Base-by-base conservation (phyloP, 2,113 vertebrate species). In the Vidua macroura region DNA sequence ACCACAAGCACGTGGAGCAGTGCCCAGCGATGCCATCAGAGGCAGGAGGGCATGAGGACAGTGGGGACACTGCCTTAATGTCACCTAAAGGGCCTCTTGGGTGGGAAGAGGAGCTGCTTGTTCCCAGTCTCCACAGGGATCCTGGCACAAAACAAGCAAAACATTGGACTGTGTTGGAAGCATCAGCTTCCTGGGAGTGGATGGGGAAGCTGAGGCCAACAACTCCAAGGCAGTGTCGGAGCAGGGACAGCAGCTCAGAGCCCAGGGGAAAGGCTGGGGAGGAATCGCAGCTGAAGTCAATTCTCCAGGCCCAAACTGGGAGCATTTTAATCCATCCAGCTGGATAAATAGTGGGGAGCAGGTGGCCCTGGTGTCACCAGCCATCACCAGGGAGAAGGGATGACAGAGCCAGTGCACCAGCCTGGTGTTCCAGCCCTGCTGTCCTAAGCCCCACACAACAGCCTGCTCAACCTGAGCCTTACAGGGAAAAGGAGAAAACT, bases 401-500 rank as follows among this genome's bases (percentile, higher is more conserved):
- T 17, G 27, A 44, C 31, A 69, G 13, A 39, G 51, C 33, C 52
- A 11, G 9, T 0, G 12, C 43, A 41, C 37, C 4, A 2, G 23
- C 11, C 10, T 5, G 3, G 43, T 23, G 58, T 19, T 48, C 43
- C 77, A 66, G 10, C 59, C 55, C 49, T 1, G 1, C 43, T 83
- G 8, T 31, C 67, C 49, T 43, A 27, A 62, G 67, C 66, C 52
- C 58, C 75, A 15, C 4, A 3, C 4, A 6, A 33, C 23, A 46
- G n/a, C 85, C 41, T 9, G 0, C 56, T 22, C 3, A 0, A 14
- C 7, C 28, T 49, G 6, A 5, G 8, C 75, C 56, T 35, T 2
- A 35, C 5, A 58, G 18, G 27, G 30, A 39, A 63, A 43, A n/a
- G 27, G 49, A 28, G 58, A 53, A 74, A 84, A 74, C 19, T 18